phyloP scores from a whole-genome alignment of 2,113 vertebrate genomes.

The Delphinapterus leucas region DNA sequence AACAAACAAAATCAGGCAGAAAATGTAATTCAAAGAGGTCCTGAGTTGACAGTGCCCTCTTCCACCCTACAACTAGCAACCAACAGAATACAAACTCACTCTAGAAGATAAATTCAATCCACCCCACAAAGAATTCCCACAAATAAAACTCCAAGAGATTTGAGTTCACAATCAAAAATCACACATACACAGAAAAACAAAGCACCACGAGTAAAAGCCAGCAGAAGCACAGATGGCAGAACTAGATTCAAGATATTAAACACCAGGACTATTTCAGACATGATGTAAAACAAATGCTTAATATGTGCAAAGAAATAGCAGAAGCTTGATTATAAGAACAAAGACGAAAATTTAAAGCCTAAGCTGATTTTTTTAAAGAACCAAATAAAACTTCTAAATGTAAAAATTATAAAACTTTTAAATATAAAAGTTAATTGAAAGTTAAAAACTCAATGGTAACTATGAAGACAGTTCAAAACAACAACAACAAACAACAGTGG shows the following conservation, averaged over 20 bases:
- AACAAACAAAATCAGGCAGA: not conserved
- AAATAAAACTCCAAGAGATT: not conserved
- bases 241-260: not conserved
- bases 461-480: not conserved
- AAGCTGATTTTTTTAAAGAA: not conserved
- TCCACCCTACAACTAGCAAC: not conserved
- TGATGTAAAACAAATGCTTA: not conserved
- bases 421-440: not conserved
- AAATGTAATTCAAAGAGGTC: not conserved
- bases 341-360: not conserved
- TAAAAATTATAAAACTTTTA: not conserved
- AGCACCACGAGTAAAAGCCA: not conserved
- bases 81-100: not conserved
- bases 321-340: not conserved
- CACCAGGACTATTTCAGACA: not conserved
- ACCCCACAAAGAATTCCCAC: not conserved
- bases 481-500: not conserved
- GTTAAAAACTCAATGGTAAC: not conserved
- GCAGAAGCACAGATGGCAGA: not conserved
- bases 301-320: not conserved
- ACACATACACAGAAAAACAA: not conserved
- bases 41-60: not conserved
- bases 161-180: not conserved
- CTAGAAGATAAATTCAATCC: not conserved
- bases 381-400: constrained; percentile 1